phyloP scores from a whole-genome alignment of 2,113 vertebrate species.

The Heterotis niloticus region DNA sequence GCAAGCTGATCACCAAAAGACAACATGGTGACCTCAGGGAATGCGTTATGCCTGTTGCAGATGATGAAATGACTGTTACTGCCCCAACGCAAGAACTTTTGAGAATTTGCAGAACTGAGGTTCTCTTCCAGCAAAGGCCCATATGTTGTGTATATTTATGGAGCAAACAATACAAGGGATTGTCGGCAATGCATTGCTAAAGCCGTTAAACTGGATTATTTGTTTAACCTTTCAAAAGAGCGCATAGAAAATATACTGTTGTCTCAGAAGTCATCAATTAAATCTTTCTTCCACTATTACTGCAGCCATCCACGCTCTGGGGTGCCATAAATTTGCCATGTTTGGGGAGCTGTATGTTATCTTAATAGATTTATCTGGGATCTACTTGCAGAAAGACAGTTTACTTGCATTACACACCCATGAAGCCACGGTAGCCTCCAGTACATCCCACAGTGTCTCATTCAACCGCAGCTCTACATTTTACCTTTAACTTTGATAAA shows the following conservation, averaged over 20 bases:
- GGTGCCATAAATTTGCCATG: conserved; percentile 7
- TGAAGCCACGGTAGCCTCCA: background rate
- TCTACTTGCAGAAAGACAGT: background rate
- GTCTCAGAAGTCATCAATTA: background rate
- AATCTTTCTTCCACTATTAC: conserved; percentile 20
- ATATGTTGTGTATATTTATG: background rate
- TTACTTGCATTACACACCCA: conserved; percentile 18
- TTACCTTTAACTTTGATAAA: background rate
- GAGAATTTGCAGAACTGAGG: background rate
- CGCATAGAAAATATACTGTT: conserved; percentile 11
- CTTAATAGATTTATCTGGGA: conserved; percentile 27
- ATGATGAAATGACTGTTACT: background rate
- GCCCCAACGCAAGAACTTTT: too few relatives aligned
- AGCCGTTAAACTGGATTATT: conserved; percentile 13
- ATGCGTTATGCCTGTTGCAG: background rate
- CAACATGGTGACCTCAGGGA: background rate
- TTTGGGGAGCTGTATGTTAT: conserved; percentile 24
- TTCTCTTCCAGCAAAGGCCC: background rate
- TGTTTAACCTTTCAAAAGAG: conserved; percentile 17
- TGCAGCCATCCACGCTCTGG: background rate
- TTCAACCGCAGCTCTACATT: background rate
- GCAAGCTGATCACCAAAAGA: conserved; percentile 5
- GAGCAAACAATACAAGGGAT: conserved; percentile 1
- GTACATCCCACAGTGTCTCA: background rate
- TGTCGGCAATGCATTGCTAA: background rate